Evolutionary conservation across 92 coral and sea anemone genomes (phyloP), one percentile per base, ranked within the genome.

Genomic region (Zoanthus solanderi): DNA sequence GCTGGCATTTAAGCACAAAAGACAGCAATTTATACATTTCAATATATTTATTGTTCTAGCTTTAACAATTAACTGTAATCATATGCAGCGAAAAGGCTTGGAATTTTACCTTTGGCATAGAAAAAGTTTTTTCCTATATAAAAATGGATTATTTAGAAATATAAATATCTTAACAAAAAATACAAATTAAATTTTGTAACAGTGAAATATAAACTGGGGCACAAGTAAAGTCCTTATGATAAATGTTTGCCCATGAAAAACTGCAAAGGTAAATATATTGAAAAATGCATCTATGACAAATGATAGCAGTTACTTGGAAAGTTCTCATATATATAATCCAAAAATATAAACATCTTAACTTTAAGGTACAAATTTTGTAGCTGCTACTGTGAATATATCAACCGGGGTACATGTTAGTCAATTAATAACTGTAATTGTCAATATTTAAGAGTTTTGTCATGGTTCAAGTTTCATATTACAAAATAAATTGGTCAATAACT

Each of bases 381-480:
- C 80, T 76, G 60, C 80, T 76, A 76, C 80, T 76, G 80, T 76
- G 45, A 16, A 76, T 76, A 48, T 76, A 76, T 76, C 63, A 76
- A 76, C 80, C 47, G 80, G 80, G 69, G 81, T 78, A 78, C 83
- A 78, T 4, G 69, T 54, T 57, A 78, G 83, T 78, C 71, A 78
- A 78, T 57, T 78, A 9, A 78, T 54, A 78, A 78, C 83, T 78
- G 83, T 57, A 78, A 16, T 57, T 56, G 83, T 78, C 71, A 78
- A 78, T 28, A 54, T 78, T 78, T 78, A 54, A 78, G 83, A 78
- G 69, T 56, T 78, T 16, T 78, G 69, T 78, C 71, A 78, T 78
- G 48, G 83, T 78, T 78, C 83, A 78, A 78, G 83, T 78, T 78
- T 78, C 83, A 53, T 78, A 78, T 54, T 78, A 78, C 83, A 78